phyloP scores from a whole-genome alignment of 2,888 invertebrate species.

The Ectemnius lituratus region DNA sequence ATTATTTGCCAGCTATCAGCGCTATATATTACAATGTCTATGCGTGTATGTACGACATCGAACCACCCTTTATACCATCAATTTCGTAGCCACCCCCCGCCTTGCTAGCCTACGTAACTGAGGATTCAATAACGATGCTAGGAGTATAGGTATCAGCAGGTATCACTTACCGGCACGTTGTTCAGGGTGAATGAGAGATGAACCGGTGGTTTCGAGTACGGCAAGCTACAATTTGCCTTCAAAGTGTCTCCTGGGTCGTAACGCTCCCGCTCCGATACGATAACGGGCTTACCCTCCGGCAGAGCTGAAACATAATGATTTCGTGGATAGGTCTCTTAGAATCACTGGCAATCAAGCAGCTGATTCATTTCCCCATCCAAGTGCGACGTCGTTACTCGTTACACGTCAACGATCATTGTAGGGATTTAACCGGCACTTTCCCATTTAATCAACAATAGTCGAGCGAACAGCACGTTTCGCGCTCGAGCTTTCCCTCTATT shows the following conservation, averaged over 20 bases:
- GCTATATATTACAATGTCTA: too few relatives aligned
- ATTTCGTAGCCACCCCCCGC: conserved; percentile 15
- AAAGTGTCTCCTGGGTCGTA: conserved; percentile 88
- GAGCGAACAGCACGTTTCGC: too few relatives aligned
- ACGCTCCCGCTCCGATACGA: conserved; percentile 86
- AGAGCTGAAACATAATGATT: conserved; percentile 82
- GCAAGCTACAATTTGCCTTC: conserved; percentile 88
- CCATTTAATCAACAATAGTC: too few relatives aligned
- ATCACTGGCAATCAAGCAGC: conserved; percentile 24
- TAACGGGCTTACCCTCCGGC: conserved; percentile 84
- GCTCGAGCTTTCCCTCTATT: too few relatives aligned
- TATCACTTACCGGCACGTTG: conserved; percentile 85
- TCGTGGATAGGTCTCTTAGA: conserved; percentile 48
- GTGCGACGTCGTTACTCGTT: conserved; percentile 9
- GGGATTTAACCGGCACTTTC: too few relatives aligned
- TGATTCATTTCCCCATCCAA: conserved; percentile 20
- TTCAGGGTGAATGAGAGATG: conserved; percentile 88
- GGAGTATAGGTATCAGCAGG: conserved; percentile 60
- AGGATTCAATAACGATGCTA: conserved; percentile 47
- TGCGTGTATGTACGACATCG: not conserved
- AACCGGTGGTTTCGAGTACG: conserved; percentile 87
- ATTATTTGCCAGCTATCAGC: conserved; percentile 33
- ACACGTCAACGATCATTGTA: not conserved
- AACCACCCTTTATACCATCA: conserved; percentile 29
- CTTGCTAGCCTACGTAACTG: not conserved